Conservation (phyloP, 1,140 invertebrate genomes). For the Cydia splendana region DNA sequence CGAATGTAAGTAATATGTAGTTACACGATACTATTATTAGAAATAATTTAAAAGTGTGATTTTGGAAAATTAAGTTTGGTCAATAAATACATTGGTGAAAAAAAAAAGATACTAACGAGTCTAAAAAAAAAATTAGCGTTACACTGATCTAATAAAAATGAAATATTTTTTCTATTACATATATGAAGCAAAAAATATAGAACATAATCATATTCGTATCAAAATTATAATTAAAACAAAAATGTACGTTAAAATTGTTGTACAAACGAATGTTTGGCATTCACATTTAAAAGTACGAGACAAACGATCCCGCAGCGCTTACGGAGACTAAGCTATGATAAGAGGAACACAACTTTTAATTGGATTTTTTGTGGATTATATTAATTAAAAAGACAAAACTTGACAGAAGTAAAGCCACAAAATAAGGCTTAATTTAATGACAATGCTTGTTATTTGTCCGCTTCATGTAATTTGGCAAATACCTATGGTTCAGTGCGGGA, state of each 20-base stretch:
- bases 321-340: constrained; percentile 48
- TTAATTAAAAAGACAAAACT: constrained; percentile 54
- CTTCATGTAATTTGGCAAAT: constrained; percentile 10
- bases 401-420: constrained; percentile 43
- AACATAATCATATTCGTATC: neutral
- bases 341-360: constrained; percentile 66
- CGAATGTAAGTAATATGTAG: too few relatives aligned
- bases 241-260: neutral
- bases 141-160: too few relatives aligned
- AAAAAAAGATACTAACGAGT: too few relatives aligned
- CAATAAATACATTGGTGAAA: too few relatives aligned
- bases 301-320: constrained; percentile 36
- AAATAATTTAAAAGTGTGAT: too few relatives aligned
- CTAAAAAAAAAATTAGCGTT: too few relatives aligned
- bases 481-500: neutral
- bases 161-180: too few relatives aligned
- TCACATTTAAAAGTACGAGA: constrained; percentile 26
- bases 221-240: neutral
- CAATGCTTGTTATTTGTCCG: constrained; percentile 24
- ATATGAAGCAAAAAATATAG: too few relatives aligned
- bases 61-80: too few relatives aligned
- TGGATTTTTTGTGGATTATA: constrained; percentile 65
- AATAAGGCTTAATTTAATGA: constrained; percentile 36
- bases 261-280: constrained; percentile 29
- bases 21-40: too few relatives aligned